phyloP scores from a whole-genome alignment of 2,113 vertebrate species.

The Pyrgilauda ruficollis region DNA sequence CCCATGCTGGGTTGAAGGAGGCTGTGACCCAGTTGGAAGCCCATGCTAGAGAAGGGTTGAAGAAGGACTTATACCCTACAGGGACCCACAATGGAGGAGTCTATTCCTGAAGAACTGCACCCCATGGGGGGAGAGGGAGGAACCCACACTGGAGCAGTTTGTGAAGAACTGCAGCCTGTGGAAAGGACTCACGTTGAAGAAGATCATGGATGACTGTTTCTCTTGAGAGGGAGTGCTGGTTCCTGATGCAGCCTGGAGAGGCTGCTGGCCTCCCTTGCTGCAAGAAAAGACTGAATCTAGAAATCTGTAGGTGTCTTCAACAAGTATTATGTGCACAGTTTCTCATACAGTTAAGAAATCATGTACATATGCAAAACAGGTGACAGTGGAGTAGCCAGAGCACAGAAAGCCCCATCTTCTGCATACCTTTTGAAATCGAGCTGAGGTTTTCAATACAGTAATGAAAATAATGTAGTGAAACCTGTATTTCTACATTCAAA shows the following conservation, averaged over 20 bases:
- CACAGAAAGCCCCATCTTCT: neutral
- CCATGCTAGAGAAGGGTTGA: neutral
- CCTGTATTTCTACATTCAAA: neutral
- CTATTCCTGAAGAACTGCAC: neutral
- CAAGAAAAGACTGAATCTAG: neutral
- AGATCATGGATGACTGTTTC: neutral
- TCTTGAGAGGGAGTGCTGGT: neutral
- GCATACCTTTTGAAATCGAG: neutral
- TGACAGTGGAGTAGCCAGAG: neutral
- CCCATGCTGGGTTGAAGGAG: neutral
- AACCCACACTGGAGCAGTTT: accelerated
- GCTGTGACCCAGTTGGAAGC: neutral
- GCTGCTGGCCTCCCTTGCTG: neutral
- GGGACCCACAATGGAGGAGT: neutral
- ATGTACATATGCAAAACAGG: neutral
- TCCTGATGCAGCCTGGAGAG: neutral
- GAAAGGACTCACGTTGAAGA: accelerated
- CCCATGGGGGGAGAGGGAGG: no score
- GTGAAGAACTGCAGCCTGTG: neutral
- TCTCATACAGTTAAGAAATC: neutral
- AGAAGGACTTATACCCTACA: neutral
- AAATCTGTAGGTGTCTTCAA: neutral
- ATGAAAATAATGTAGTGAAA: neutral
- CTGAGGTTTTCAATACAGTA: neutral
- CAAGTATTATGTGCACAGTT: accelerated